Evolutionary conservation across 2,888 invertebrate species (phyloP).

Genomic region (Scaptomyza tumidula): DNA sequence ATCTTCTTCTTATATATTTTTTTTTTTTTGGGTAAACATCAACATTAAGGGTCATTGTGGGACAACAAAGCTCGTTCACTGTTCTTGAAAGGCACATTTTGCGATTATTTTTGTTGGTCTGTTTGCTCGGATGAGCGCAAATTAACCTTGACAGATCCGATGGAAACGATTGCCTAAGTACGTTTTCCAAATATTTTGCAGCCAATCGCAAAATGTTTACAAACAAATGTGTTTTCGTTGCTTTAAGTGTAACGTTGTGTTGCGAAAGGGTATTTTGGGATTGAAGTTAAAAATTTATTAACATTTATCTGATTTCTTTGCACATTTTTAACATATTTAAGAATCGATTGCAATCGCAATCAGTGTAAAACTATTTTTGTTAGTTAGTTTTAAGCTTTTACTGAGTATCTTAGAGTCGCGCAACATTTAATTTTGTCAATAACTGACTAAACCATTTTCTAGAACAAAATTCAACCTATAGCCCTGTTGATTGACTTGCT

Average conservation of each 20-base stretch:
- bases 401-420: slow-evolving; percentile 6
- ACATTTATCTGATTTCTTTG: too few relatives aligned
- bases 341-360: too few relatives aligned
- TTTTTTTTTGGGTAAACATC: slow-evolving; percentile 7
- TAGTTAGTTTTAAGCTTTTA: background rate
- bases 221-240: slow-evolving; percentile 38
- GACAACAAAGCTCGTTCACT: slow-evolving; percentile 15
- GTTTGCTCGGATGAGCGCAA: slow-evolving; percentile 50
- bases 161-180: slow-evolving; percentile 37
- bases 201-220: slow-evolving; percentile 28
- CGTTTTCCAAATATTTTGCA: slow-evolving; percentile 9
- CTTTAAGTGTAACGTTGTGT: background rate
- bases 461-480: slow-evolving; percentile 22
- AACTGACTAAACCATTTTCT: slow-evolving; percentile 3
- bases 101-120: slow-evolving; percentile 38
- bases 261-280: background rate
- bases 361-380: too few relatives aligned
- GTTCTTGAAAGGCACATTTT: slow-evolving; percentile 40
- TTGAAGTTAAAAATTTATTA: background rate
- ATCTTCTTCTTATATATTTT: background rate
- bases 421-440: background rate
- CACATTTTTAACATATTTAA: too few relatives aligned
- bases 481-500: slow-evolving; percentile 21
- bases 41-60: slow-evolving; percentile 11
- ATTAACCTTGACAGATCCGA: slow-evolving; percentile 71